Conservation (phyloP, 2,113 vertebrate species). For the Carassius auratus region DNA sequence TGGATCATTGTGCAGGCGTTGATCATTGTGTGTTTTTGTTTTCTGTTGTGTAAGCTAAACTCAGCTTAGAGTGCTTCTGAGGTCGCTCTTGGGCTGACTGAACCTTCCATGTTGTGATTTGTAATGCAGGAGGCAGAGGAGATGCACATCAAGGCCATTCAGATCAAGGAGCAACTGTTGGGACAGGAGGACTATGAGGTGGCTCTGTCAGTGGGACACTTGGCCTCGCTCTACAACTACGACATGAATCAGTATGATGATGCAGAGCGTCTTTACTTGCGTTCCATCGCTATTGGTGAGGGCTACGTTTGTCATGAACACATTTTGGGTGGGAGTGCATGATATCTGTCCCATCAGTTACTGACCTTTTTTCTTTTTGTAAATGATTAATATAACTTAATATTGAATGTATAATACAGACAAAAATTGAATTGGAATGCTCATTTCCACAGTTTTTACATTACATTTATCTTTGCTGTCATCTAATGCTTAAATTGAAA, state of each 20-base stretch:
- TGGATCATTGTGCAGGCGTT: conserved; percentile 1
- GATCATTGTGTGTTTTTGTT: not conserved
- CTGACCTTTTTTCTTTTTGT: not conserved
- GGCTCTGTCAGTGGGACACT: conserved; percentile 94
- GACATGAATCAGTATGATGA: conserved; percentile 99
- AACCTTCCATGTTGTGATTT: conserved; percentile 22
- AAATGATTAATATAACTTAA: not conserved
- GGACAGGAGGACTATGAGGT: conserved; percentile 99
- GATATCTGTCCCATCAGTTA: not conserved
- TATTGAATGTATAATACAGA: too few species aligned
- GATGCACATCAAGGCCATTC: conserved; percentile 99
- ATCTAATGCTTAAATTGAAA: not conserved
- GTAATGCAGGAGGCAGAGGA: conserved; percentile 91
- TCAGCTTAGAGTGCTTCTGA: not conserved
- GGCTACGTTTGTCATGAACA: not conserved
- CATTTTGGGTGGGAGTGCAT: not conserved
- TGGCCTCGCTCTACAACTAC: conserved; percentile 98
- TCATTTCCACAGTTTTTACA: not conserved
- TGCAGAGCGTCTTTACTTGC: conserved; percentile 95
- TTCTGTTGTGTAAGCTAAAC: conserved; percentile 1
- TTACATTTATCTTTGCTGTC: not conserved
- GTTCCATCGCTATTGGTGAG: conserved; percentile 96
- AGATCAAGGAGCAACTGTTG: conserved; percentile 98
- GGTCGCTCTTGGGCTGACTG: not conserved
- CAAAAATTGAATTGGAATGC: not conserved